Evolutionary conservation across 30 jellyfish, hydroid and myxozoan species (phyloP).

Genomic region (Mastigias papua): DNA sequence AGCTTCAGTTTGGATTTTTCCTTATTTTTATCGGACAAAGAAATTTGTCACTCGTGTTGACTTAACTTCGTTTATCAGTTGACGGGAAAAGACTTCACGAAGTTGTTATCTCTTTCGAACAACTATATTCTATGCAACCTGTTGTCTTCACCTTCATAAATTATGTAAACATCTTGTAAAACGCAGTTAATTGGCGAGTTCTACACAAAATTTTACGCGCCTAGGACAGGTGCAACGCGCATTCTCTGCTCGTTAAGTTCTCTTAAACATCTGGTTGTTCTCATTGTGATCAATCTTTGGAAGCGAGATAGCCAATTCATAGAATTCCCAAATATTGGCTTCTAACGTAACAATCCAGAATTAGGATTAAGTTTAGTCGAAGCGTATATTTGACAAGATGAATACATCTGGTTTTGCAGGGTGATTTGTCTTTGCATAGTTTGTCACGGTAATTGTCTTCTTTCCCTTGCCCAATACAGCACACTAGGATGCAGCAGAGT

Average conservation of each 20-base stretch:
- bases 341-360: background rate
- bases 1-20: background rate
- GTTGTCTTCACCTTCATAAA: background rate
- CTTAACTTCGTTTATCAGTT: background rate
- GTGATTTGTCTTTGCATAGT: background rate
- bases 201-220: background rate
- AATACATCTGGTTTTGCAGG: background rate
- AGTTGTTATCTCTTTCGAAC: background rate
- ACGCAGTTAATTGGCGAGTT: slow-evolving; percentile 40
- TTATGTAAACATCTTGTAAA: slow-evolving; percentile 27
- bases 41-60: background rate
- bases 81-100: background rate
- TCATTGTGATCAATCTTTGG: background rate
- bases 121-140: background rate
- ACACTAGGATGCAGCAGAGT: background rate
- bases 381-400: background rate
- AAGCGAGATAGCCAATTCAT: background rate
- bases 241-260: slow-evolving; percentile 7
- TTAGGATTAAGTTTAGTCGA: background rate
- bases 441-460: background rate
- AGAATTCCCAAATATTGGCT: background rate
- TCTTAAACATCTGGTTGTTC: background rate
- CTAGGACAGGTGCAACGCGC: slow-evolving; percentile 43
- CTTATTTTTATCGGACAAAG: background rate
- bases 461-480: background rate